Conservation (phyloP, 2,113 vertebrate genomes). For the Rhynchomys soricoides region DNA sequence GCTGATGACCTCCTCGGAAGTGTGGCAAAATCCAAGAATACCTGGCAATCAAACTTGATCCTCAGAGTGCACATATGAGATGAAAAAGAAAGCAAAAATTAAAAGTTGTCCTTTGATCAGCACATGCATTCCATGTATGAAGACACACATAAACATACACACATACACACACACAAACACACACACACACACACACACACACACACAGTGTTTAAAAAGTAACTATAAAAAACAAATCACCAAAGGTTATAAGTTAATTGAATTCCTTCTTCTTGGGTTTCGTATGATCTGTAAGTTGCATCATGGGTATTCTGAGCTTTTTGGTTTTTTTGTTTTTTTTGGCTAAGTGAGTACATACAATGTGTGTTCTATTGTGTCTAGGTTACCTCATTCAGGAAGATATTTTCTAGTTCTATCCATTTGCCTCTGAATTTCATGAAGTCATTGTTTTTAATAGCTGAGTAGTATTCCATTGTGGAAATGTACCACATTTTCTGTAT, state of each 20-base stretch:
- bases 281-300: too few relatives aligned
- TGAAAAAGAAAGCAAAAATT: not conserved
- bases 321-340: too few relatives aligned
- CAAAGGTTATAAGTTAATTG: not conserved
- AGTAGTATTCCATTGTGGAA: too few relatives aligned
- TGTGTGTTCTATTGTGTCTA: too few relatives aligned
- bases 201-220: not conserved
- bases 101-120: not conserved
- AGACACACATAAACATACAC: not conserved
- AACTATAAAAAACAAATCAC: not conserved
- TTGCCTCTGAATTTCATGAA: too few relatives aligned
- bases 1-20: not conserved
- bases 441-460: too few relatives aligned
- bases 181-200: not conserved
- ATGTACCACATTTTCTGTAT: too few relatives aligned
- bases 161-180: not conserved
- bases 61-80: not conserved
- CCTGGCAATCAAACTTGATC: not conserved
- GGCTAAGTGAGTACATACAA: too few relatives aligned
- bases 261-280: not conserved
- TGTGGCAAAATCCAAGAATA: not conserved
- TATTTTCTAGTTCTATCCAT: too few relatives aligned
- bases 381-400: too few relatives aligned
- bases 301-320: too few relatives aligned
- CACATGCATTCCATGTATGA: too few relatives aligned